Percentiles rank a stretch among this genome's conserved stretches.
Conservation (phyloP, 2,113 vertebrate species). For the Dendrocopos noguchii region DNA sequence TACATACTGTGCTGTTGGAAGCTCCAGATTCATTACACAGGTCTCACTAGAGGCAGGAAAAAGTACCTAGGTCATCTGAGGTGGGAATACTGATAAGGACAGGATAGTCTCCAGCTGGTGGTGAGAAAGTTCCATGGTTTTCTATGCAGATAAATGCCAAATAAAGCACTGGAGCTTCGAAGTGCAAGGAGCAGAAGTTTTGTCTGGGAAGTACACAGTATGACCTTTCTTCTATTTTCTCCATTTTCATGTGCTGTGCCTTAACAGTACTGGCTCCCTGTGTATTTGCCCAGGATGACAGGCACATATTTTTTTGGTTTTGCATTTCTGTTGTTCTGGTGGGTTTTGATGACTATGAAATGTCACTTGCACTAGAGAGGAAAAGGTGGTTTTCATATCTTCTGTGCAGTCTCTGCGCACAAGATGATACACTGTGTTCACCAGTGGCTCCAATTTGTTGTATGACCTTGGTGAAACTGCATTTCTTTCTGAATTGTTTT, state of each 20-base stretch:
- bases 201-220: neutral
- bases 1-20: neutral
- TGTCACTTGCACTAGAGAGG: neutral
- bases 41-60: neutral
- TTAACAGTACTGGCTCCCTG: neutral
- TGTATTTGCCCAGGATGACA: neutral
- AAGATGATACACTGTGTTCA: fast-evolving
- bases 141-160: fast-evolving
- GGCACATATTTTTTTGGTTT: neutral
- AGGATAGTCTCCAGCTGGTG: neutral
- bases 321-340: neutral
- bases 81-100: neutral
- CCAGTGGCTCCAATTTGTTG: neutral
- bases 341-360: neutral
- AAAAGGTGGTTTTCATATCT: neutral
- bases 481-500: neutral
- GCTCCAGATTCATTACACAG: neutral
- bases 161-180: neutral
- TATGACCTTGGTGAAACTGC: neutral
- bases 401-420: neutral
- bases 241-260: neutral
- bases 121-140: neutral
- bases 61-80: neutral
- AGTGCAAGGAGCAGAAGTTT: neutral
- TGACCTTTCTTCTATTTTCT: neutral